These are phyloP conservation scores for Ivindomyrus marchei DNA, from an alignment of 2,113 vertebrate species.

Conservation along the genomic window DNA sequence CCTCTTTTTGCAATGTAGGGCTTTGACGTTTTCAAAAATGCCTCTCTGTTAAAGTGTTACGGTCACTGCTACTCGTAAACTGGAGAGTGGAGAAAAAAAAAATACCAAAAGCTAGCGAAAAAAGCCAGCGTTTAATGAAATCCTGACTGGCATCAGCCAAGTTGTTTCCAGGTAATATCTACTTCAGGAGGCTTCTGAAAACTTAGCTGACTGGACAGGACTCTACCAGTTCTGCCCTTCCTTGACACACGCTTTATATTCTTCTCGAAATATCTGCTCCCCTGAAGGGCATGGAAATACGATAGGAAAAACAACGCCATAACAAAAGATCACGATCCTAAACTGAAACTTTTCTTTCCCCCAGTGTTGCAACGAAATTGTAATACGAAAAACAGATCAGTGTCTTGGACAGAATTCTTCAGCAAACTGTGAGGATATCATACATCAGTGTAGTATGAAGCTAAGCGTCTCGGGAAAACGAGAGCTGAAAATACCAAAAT, in stretches of 20 bases:
- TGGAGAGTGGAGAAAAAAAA: not conserved
- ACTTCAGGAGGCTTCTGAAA: not conserved
- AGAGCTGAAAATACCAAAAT: not conserved
- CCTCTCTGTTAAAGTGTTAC: not conserved
- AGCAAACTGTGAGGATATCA: conserved; percentile 3
- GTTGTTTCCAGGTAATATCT: not conserved
- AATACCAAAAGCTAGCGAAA: not conserved
- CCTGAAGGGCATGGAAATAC: not conserved
- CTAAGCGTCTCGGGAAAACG: not conserved
- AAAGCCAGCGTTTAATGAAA: not conserved
- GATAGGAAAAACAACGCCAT: not conserved
- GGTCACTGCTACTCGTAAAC: not conserved
- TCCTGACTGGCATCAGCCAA: not conserved
- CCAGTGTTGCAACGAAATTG: not conserved
- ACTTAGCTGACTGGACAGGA: conserved; percentile 2
- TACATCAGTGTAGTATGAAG: not conserved
- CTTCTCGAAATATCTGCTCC: not conserved
- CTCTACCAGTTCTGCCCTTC: not conserved
- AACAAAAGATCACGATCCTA: not conserved
- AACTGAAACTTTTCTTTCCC: not conserved
- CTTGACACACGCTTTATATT: not conserved
- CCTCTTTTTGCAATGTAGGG: not conserved
- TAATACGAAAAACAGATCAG: not conserved
- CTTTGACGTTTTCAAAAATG: not conserved
- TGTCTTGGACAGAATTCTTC: not conserved